These are phyloP conservation scores for Leptobrachium ailaonicum DNA, from an alignment of 2,113 vertebrate species.

Conservation along the genomic window DNA sequence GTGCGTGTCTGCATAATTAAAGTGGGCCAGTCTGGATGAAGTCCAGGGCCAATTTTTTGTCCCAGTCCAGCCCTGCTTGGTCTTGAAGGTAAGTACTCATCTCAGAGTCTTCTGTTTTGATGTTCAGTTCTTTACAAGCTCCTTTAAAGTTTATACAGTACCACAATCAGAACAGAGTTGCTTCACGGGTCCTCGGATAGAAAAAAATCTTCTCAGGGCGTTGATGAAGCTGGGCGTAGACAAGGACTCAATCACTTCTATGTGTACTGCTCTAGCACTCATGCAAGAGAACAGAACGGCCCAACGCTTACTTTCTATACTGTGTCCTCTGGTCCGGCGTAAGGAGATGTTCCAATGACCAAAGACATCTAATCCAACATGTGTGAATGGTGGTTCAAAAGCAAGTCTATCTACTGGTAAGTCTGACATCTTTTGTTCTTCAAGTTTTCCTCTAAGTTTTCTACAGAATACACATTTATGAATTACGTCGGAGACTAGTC, in stretches of 20 bases:
- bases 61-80: too few species aligned
- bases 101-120: background rate
- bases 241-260: background rate
- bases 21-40: too few species aligned
- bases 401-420: too few species aligned
- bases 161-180: background rate
- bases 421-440: too few species aligned
- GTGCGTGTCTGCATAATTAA: too few species aligned
- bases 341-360: background rate
- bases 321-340: background rate
- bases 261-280: conserved; percentile 4
- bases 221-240: background rate
- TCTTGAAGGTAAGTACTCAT: background rate
- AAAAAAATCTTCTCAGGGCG: background rate
- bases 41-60: too few species aligned
- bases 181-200: background rate
- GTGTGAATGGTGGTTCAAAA: too few species aligned
- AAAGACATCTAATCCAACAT: background rate
- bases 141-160: conserved; percentile 3
- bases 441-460: too few species aligned
- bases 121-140: background rate
- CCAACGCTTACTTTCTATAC: background rate
- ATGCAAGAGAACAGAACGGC: conserved; percentile 3
- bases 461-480: too few species aligned
- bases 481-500: background rate